These are phyloP conservation scores for Raja brachyura DNA, from an alignment of 2,113 vertebrate species.

Conservation along the genomic window DNA sequence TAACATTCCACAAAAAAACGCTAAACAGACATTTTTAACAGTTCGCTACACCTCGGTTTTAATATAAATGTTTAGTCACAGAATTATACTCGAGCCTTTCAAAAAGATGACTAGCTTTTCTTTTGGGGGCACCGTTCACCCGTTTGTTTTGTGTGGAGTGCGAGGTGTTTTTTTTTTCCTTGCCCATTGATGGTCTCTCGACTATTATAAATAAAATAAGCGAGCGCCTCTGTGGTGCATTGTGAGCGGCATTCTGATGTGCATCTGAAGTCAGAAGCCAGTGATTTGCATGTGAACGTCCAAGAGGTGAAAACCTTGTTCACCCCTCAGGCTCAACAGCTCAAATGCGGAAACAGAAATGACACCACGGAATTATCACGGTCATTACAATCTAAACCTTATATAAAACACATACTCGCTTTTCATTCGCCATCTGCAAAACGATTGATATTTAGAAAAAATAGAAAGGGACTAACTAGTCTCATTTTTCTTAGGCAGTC, in stretches of 20 bases:
- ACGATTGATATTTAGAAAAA: neutral
- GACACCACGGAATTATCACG: neutral
- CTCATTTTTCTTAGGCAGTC: neutral
- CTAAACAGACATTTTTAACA: conserved; percentile 39
- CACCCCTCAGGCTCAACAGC: neutral
- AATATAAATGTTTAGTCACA: conserved; percentile 23
- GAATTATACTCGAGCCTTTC: neutral
- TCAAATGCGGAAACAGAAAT: conserved; percentile 10
- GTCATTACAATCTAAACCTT: neutral
- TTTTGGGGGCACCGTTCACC: neutral
- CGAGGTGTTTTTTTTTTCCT: neutral
- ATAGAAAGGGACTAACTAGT: neutral
- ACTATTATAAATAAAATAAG: neutral
- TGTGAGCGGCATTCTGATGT: neutral
- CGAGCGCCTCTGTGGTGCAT: neutral
- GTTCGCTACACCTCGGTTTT: conserved; percentile 2
- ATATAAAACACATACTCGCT: neutral
- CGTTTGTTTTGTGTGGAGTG: neutral
- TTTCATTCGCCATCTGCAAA: neutral
- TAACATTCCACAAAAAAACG: conserved; percentile 41
- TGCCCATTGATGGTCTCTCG: neutral
- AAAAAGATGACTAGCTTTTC: neutral
- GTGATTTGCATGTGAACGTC: conserved; percentile 8
- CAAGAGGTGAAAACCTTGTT: neutral
- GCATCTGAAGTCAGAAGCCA: neutral